These are phyloP conservation scores for Psephotus haematonotus DNA, from an alignment of 2,113 vertebrate species.

Conservation along the genomic window DNA sequence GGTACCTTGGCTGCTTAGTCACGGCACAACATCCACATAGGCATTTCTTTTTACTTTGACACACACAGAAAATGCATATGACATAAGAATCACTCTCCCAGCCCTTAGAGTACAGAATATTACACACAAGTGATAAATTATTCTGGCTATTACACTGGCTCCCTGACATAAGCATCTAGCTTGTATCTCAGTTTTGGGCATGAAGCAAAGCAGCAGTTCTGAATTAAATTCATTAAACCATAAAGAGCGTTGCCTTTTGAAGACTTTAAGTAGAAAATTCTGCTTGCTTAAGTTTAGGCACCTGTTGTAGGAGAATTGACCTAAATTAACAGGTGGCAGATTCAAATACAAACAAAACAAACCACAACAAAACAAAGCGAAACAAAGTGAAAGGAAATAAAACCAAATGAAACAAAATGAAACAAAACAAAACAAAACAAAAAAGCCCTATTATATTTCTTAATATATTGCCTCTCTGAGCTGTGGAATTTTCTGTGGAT, in stretches of 20 bases:
- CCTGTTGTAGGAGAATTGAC: not conserved
- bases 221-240: not conserved
- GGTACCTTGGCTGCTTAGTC: not conserved
- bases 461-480: not conserved
- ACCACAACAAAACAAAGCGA: not conserved
- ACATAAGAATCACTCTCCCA: not conserved
- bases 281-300: not conserved
- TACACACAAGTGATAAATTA: not conserved
- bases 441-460: not conserved
- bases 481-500: not conserved
- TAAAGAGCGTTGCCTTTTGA: not conserved
- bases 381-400: not conserved
- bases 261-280: not conserved
- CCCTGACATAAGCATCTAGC: not conserved
- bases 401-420: not conserved
- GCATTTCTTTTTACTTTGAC: not conserved
- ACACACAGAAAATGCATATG: not conserved
- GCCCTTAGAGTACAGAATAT: not conserved
- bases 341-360: not conserved
- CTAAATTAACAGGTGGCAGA: not conserved
- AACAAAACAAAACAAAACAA: not conserved
- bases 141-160: not conserved
- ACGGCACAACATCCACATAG: not conserved
- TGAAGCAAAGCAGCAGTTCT: not conserved
- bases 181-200: not conserved